Evolutionary conservation across 2,113 vertebrate genomes (phyloP).

Genomic region (Lycaon pictus): DNA sequence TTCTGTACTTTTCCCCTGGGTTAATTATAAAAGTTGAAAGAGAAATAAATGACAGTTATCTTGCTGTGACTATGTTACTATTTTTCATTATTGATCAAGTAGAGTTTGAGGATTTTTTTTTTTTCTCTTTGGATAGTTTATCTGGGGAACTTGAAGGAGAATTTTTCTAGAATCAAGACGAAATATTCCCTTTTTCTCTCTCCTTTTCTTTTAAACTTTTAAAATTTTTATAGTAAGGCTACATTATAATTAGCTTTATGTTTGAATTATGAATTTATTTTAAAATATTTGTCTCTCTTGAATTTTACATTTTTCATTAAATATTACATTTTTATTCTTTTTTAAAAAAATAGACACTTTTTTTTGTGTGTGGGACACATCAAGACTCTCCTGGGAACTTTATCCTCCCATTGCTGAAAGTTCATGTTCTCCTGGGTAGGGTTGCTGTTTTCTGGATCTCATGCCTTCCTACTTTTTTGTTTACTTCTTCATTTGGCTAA

Average conservation of each 20-base stretch:
- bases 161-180: not conserved
- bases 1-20: not conserved
- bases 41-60: not conserved
- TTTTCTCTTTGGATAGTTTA: not conserved
- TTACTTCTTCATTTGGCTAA: not conserved
- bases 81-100: not conserved
- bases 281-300: not conserved
- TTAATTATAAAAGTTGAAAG: constrained; percentile 8
- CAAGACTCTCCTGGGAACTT: not conserved
- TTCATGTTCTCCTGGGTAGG: not conserved
- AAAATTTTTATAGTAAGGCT: not conserved
- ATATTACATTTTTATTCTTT: not conserved
- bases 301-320: not conserved
- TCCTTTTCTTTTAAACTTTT: not conserved
- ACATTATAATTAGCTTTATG: not conserved
- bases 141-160: not conserved
- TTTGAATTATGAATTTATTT: not conserved
- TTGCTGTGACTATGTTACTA: not conserved
- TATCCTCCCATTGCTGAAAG: not conserved
- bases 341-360: not conserved
- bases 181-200: not conserved
- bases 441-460: not conserved
- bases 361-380: not conserved
- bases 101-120: not conserved
- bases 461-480: not conserved